Percentiles rank a stretch among this genome's conserved stretches.
Conservation (phyloP, 2,113 vertebrate genomes). For the Apus apus region DNA sequence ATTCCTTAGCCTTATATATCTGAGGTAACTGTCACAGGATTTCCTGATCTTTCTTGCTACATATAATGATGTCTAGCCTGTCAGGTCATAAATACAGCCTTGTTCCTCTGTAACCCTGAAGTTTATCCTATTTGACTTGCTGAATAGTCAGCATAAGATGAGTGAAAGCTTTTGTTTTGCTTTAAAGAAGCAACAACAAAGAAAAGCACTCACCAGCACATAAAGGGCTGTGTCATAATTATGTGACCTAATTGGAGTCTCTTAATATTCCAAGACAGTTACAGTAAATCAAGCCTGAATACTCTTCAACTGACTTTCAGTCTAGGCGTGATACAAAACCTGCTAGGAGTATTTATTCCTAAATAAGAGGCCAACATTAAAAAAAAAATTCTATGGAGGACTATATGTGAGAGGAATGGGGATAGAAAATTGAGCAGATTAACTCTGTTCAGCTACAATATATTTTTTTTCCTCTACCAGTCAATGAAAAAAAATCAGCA, state of each 20-base stretch:
- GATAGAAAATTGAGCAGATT: background rate
- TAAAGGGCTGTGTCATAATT: background rate
- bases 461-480: background rate
- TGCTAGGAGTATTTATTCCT: background rate
- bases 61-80: background rate
- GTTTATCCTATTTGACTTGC: background rate
- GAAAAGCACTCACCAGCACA: background rate
- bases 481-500: background rate
- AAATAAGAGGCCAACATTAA: background rate
- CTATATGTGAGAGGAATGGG: background rate
- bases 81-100: background rate
- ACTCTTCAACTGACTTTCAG: background rate
- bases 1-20: background rate
- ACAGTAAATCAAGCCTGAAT: background rate
- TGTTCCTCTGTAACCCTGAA: background rate
- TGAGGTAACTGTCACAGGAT: background rate
- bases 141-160: background rate
- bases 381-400: background rate
- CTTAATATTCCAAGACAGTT: background rate
- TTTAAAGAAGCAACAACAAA: conserved; percentile 3
- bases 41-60: background rate
- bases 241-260: background rate
- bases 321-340: background rate
- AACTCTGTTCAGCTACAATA: background rate
- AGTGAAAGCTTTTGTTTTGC: conserved; percentile 31